phyloP scores from a whole-genome alignment of 2,888 invertebrate species.

The Nomada flava region DNA sequence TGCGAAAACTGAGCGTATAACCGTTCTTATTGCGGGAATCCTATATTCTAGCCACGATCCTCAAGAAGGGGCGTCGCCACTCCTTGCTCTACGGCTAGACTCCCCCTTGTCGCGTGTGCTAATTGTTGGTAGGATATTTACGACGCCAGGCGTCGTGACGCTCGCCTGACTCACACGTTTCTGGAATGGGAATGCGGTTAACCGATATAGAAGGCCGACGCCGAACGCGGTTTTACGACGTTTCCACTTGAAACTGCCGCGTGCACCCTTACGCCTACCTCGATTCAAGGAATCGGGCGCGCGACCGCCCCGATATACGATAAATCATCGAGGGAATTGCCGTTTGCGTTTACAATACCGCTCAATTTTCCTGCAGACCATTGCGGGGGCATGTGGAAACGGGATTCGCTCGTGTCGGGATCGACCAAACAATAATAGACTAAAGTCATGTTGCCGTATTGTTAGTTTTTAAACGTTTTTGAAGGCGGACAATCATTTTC shows the following conservation, averaged over 20 bases:
- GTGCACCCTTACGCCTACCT: slow-evolving; percentile 26
- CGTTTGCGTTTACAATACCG: slow-evolving; percentile 38
- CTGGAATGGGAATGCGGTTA: slow-evolving; percentile 68
- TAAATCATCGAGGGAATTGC: slow-evolving; percentile 55
- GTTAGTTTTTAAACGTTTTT: neutral
- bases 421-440: neutral
- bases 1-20: slow-evolving; percentile 46
- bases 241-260: slow-evolving; percentile 49
- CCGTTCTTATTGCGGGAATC: slow-evolving; percentile 71
- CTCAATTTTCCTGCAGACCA: slow-evolving; percentile 13
- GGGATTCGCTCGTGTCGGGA: neutral
- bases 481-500: neutral
- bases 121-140: slow-evolving; percentile 76
- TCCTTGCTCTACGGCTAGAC: slow-evolving; percentile 54
- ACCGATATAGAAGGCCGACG: slow-evolving; percentile 36
- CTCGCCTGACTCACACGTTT: slow-evolving; percentile 64
- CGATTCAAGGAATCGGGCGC: slow-evolving; percentile 49
- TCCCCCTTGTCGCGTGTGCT: slow-evolving; percentile 67
- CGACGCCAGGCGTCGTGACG: slow-evolving; percentile 62
- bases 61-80: slow-evolving; percentile 53
- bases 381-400: slow-evolving; percentile 27
- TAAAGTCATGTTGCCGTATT: neutral
- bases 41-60: slow-evolving; percentile 70
- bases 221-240: slow-evolving; percentile 60
- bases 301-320: slow-evolving; percentile 12